Base-by-base conservation (phyloP, 2,797 vertebrate species). In the Microctenopoma steveboyesi region DNA sequence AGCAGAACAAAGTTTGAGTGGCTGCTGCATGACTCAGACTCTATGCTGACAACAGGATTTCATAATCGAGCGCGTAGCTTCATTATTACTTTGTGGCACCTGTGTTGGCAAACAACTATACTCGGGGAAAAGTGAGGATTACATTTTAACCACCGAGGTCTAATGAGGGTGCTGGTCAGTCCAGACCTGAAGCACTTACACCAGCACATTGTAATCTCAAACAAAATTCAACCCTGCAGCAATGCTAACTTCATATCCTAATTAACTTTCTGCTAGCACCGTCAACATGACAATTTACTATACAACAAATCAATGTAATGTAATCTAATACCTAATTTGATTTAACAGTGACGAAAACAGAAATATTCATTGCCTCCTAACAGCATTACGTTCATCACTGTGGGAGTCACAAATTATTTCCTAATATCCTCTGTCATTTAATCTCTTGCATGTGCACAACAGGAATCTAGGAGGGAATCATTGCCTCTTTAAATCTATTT, bases 401-500 rank as follows among this genome's bases (percentile, higher is more conserved):
- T 66, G 77, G 84, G 85, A 80, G 86, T 91, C 89, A 85, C 85
- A 89, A 80, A 91, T 88, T 65, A 89, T 92, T 87, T 86, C 76
- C 86, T 89, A 89, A 92, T 88, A 85, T 83, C 85, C 67, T 69
- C 83, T 87, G 86, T 91, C 89, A 84, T 91, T 92, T 92, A 87
- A 92, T 93, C 89, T 90, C 85, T 85, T 54, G 79, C 70, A 77
- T 89, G 89, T 72, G 81, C 87, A 89, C 92, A 86, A 89, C 91
- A 88, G 89, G 91, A 86, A 88, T 89, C 85, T 79, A 33, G 78
- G 71, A 74, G 76, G 80, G 81, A 91, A 85, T 92, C 82, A 89
- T 88, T 83, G 86, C 85, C 78, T 61, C 85, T 90, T 86, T 88
- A 88, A 90, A 91, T 91, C 86, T 91, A 89, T 92, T 91, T 90